phyloP scores from a whole-genome alignment of 2,797 vertebrate species.

The Sarcophilus harrisii region DNA sequence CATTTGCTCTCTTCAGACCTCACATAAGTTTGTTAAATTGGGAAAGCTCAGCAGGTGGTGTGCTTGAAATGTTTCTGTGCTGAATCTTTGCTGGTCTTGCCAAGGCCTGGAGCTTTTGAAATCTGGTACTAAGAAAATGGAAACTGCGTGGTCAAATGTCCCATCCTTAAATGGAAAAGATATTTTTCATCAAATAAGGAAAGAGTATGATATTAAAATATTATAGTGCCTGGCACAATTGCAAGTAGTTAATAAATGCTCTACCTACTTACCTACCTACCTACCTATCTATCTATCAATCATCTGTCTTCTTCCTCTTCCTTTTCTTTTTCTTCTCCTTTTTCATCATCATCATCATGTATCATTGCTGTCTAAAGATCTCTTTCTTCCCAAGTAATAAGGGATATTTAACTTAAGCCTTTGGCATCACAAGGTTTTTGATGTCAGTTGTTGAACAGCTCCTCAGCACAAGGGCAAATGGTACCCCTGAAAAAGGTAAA shows the following conservation, averaged over 20 bases:
- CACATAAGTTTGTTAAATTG: constrained; percentile 70
- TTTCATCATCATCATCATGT: not conserved
- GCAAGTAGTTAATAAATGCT: constrained; percentile 41
- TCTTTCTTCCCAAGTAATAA: not conserved
- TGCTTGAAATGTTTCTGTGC: constrained; percentile 57
- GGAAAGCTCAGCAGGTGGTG: constrained; percentile 69
- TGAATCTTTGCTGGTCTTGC: constrained; percentile 64
- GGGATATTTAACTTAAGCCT: constrained; percentile 47
- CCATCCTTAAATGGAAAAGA: constrained; percentile 46
- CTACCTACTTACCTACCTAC: not conserved
- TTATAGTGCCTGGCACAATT: not conserved
- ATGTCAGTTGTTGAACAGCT: constrained; percentile 53
- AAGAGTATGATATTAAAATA: not conserved
- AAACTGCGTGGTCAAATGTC: constrained; percentile 65
- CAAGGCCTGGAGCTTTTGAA: constrained; percentile 62
- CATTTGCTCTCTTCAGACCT: constrained; percentile 70
- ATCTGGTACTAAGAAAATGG: constrained; percentile 64
- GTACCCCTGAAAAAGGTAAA: constrained; percentile 36
- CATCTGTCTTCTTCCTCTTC: not conserved
- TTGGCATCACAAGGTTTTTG: not conserved
- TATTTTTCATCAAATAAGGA: constrained; percentile 36
- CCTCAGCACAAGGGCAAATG: constrained; percentile 48
- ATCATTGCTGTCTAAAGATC: not conserved
- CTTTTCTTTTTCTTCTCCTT: not conserved
- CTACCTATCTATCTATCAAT: not conserved